Evolutionary conservation across 2,888 invertebrate genomes (phyloP).

Genomic region (Tethea ocularis): DNA sequence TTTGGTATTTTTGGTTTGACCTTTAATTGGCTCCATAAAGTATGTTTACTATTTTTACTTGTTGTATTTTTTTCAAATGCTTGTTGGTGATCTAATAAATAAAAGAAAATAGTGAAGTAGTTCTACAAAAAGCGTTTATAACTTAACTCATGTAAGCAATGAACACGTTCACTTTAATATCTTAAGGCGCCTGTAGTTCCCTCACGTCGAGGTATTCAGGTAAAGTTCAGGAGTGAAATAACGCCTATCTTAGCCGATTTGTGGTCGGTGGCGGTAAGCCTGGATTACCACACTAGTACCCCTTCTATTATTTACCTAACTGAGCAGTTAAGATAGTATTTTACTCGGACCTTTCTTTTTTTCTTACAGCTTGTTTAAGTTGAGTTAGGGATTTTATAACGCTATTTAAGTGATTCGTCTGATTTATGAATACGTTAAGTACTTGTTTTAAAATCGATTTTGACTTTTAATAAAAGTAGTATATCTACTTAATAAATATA

Average conservation of each 20-base stretch:
- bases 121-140: neutral
- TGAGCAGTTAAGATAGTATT: neutral
- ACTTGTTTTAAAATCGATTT: no score
- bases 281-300: neutral
- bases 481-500: no score
- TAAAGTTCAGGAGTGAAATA: constrained; percentile 1
- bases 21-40: no score
- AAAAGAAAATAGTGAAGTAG: neutral
- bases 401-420: no score
- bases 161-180: neutral
- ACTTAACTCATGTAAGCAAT: neutral
- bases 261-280: neutral
- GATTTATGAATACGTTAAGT: no score
- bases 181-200: neutral
- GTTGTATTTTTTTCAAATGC: no score
- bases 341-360: neutral
- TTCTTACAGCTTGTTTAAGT: neutral
- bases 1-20: no score
- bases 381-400: neutral
- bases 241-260: neutral
- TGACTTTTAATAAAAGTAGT: no score
- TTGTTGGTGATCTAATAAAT: no score
- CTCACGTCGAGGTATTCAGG: neutral
- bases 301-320: neutral
- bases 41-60: no score